phyloP scores from a whole-genome alignment of 1,140 invertebrate genomes.

The Pseudomyrmex concolor region DNA sequence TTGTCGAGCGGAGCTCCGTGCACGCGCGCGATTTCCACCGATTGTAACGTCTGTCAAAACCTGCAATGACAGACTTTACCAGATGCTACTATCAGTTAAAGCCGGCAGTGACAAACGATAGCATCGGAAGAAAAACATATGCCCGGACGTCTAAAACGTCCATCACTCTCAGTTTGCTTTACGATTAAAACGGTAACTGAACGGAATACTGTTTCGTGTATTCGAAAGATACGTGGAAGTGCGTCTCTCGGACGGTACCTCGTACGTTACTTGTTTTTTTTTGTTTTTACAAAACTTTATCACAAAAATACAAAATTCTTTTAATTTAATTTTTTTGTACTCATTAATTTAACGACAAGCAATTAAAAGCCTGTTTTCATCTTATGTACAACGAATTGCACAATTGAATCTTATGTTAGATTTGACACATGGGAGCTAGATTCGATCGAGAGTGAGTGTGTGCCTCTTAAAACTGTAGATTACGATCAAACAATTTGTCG shows the following conservation, averaged over 20 bases:
- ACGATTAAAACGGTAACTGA: conserved; percentile 50
- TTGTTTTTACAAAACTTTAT: background rate
- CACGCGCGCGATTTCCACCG: conserved; percentile 42
- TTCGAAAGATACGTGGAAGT: conserved; percentile 5
- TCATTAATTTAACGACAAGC: background rate
- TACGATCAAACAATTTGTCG: conserved; percentile 41
- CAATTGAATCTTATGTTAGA: conserved; percentile 3
- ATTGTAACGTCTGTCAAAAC: conserved; percentile 62
- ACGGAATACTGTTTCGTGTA: conserved; percentile 16
- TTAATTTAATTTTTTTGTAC: background rate
- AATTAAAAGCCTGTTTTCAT: background rate
- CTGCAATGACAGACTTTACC: conserved; percentile 61
- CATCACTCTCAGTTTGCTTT: conserved; percentile 50
- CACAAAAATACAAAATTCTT: background rate
- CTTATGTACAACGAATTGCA: background rate
- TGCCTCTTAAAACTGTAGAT: conserved; percentile 36
- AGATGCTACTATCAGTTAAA: conserved; percentile 61
- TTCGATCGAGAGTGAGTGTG: background rate
- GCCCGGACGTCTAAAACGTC: conserved; percentile 54
- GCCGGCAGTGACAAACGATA: conserved; percentile 59
- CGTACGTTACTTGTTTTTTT: conserved; percentile 14
- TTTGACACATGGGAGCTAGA: background rate
- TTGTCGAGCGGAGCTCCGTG: conserved; percentile 37
- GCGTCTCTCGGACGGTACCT: background rate
- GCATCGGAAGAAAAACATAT: conserved; percentile 56